These are phyloP conservation scores for Napeogenes inachia DNA, from an alignment of 2,888 invertebrate genomes.

Conservation along the genomic window DNA sequence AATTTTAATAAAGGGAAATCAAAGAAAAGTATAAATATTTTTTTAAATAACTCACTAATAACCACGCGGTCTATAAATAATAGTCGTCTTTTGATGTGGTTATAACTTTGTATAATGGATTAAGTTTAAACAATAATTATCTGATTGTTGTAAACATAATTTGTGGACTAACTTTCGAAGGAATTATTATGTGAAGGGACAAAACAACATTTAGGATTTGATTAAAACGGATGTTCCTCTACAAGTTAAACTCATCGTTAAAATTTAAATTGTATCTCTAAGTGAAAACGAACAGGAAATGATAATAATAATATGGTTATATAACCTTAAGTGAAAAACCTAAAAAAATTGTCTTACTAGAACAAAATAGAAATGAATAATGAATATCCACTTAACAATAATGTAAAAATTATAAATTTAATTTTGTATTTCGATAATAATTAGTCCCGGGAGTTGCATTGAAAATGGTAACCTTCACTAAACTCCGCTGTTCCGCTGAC, in stretches of 20 bases:
- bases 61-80: too few relatives aligned
- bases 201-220: conserved; percentile 58
- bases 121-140: conserved; percentile 68
- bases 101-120: conserved; percentile 68
- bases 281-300: conserved; percentile 7
- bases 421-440: conserved; percentile 46
- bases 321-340: background rate
- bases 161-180: conserved; percentile 67
- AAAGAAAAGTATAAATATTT: too few relatives aligned
- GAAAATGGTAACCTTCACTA: conserved; percentile 52
- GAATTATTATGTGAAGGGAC: conserved; percentile 60
- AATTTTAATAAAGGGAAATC: too few relatives aligned
- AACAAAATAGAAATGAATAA: conserved; percentile 4
- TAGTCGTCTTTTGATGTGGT: conserved; percentile 20
- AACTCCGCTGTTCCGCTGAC: conserved; percentile 62
- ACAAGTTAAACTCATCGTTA: conserved; percentile 14
- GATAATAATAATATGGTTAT: conserved; percentile 5
- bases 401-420: conserved; percentile 33
- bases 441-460: conserved; percentile 55
- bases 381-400: conserved; percentile 10
- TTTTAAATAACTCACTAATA: too few relatives aligned
- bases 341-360: background rate
- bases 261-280: conserved; percentile 18
- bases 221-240: conserved; percentile 43
- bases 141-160: conserved; percentile 72